phyloP scores from a whole-genome alignment of 2,797 vertebrate genomes.

The Rhabdomys pumilio region DNA sequence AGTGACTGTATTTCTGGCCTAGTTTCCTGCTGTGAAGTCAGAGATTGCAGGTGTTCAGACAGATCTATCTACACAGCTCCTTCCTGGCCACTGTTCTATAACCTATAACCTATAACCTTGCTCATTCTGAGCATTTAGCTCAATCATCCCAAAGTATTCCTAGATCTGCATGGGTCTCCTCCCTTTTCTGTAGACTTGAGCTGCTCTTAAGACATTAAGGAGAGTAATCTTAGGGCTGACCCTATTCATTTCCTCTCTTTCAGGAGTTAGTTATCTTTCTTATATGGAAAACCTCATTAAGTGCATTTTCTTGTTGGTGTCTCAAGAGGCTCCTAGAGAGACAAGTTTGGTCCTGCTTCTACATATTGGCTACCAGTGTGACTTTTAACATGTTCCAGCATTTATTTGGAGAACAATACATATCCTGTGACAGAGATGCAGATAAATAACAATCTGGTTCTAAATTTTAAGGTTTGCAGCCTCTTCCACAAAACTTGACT shows the following conservation, averaged over 20 bases:
- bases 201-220: not conserved
- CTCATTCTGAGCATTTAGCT: not conserved
- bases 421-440: not conserved
- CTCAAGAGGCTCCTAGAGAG: not conserved
- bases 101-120: not conserved
- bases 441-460: not conserved
- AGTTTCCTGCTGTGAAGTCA: not conserved
- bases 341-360: not conserved
- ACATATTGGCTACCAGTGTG: not conserved
- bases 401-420: constrained; percentile 37
- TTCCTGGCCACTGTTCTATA: not conserved
- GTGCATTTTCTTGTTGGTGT: constrained; percentile 37
- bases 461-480: constrained; percentile 11
- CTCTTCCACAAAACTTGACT: constrained; percentile 44
- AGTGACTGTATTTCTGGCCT: not conserved
- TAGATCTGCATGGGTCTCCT: not conserved
- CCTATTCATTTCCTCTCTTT: not conserved
- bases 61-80: not conserved
- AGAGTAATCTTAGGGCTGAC: not conserved
- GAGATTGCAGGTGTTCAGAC: not conserved
- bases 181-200: not conserved
- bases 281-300: not conserved
- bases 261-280: not conserved
- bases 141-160: not conserved
- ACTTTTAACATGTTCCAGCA: not conserved